Evolutionary conservation across 2,113 vertebrate species (phyloP), one percentile per base, ranked within the genome.

Genomic region (Anolis carolinensis): DNA sequence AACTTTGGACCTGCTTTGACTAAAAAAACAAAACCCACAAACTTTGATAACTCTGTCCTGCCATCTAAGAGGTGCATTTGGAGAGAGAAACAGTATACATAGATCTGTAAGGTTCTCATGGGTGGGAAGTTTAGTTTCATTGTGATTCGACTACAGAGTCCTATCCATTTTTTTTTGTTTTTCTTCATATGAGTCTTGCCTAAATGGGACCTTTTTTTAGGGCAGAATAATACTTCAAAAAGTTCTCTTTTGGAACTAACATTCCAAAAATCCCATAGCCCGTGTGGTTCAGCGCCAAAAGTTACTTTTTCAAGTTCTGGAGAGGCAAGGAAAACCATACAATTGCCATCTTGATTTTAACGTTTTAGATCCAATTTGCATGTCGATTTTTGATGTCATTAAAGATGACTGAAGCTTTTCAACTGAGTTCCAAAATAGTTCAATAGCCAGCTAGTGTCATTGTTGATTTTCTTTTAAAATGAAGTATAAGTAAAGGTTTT

Each of bases 11-110:
- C n/a, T 21, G 1, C 9, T 55, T 16, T 71, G 34, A 3, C 68
- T 73, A 68, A 30, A 73, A 55, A 48, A 82, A 63, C 39, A 30
- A 73, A 55, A 48, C 71, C 34, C 55, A 87, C n/a, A 78, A 83
- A 6, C 21, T 30, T 30, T 32, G 32, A 50, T 52, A 9, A 14
- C 62, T 70, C 71, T 77, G 30, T 68, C 34, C 36, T 74, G 59
- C n/a, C 59, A 34, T 52, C 44, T 67, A 70, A 59, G 55, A 74
- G 48, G 25, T 68, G 23, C n/a, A 52, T 52, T 25, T 59, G 75
- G 72, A 75, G 63, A 83, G 8, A 36, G 23, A 68, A 68, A 68
- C 10, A 10, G 65, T 68, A 68, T 11, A 27, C 52, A 39, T 30
- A 65, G 48, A 70, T 2, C 7, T 21, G 50, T 39, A 71, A 71